These are phyloP conservation scores for Spisula solida DNA, from an alignment of 2,888 invertebrate species.

Conservation along the genomic window DNA sequence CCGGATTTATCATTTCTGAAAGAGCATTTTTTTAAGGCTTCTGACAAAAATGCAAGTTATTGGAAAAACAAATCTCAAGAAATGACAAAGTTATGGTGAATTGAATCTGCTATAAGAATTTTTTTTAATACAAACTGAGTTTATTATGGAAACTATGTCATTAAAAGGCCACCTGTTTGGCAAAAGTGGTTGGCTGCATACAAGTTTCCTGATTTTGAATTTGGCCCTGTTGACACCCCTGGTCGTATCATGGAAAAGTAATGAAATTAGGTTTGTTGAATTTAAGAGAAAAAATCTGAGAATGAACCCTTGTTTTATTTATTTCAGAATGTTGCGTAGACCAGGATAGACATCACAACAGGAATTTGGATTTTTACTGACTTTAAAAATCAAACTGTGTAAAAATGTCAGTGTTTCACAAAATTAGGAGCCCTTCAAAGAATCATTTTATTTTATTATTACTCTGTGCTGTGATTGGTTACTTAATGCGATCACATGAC, in stretches of 20 bases:
- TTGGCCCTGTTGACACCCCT: no score
- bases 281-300: no score
- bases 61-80: background rate
- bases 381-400: background rate
- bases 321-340: slow-evolving; percentile 1
- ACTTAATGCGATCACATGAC: slow-evolving; percentile 83
- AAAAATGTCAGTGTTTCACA: slow-evolving; percentile 50
- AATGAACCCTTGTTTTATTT: background rate
- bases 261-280: background rate
- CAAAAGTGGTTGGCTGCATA: no score
- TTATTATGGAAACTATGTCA: no score
- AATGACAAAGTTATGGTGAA: no score
- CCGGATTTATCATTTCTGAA: no score
- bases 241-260: background rate
- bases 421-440: slow-evolving; percentile 59
- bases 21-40: no score
- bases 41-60: no score
- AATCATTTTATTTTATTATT: slow-evolving; percentile 79
- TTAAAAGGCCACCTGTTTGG: no score
- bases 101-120: no score
- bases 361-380: background rate
- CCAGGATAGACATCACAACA: background rate
- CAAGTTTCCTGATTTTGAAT: no score
- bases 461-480: slow-evolving; percentile 82
- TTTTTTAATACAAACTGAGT: no score